Evolutionary conservation across 2,888 invertebrate species (phyloP), one percentile per base, ranked within the genome.

Genomic region (Heliconius aoede): DNA sequence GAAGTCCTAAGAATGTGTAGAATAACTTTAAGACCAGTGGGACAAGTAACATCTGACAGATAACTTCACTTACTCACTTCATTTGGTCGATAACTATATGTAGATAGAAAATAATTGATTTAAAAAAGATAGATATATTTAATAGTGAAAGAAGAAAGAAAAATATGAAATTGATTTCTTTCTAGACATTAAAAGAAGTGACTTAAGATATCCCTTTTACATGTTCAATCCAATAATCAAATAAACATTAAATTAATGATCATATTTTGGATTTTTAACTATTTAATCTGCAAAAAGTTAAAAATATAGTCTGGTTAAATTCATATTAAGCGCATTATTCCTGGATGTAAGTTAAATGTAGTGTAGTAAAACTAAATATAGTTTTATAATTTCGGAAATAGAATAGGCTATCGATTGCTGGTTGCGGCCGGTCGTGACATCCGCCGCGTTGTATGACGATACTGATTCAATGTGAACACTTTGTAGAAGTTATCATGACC

Each of bases 391-490:
- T 84, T 84, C 82, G 75, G 78, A 85, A 87, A 86, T 85, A 83
- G 84, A 82, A 84, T 82, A 76, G 72, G 72, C 81, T 84, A 85
- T 87, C 83, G 85, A 86, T 86, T 83, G 81, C 78, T 83, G 85
- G 86, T 84, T 85, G 78, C 82, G 85, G 84, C 85, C 85, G 82
- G 80, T 75, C 82, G 79, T 82, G 83, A 83, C 84, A 84, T 86
- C 86, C 86, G 85, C 80, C 74, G 79, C 76, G 76, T 76, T 72
- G 40, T 74, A 74, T 72, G 21, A 36, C 32, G 55, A 71, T 76
- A 65, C 64, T 74, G 72, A 72, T 76, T 77, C 75, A 74, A n/a
- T 77, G 75, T 71, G 46, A 55, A 68, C 58, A 61, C n/a, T 36
- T 62, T 69, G 36, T 61, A 46, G 32, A 67, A 71, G 55, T 65